phyloP scores from a whole-genome alignment of 2,797 vertebrate genomes.

The Cynopterus sphinx region DNA sequence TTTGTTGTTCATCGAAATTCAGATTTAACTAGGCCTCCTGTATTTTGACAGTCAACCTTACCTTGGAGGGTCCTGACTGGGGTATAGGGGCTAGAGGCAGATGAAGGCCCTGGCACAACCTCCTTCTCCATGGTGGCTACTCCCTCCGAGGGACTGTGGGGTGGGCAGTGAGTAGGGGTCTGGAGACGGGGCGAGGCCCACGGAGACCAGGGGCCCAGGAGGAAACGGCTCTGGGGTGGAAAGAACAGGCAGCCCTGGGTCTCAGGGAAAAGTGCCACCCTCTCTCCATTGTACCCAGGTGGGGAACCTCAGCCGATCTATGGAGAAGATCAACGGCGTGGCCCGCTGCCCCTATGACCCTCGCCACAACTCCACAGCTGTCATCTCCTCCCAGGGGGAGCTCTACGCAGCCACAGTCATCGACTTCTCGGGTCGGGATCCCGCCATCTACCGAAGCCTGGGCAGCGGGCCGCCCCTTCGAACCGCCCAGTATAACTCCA shows the following conservation, averaged over 20 bases:
- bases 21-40: background rate
- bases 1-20: background rate
- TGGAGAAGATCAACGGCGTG: conserved; percentile 97
- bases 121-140: background rate
- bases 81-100: background rate
- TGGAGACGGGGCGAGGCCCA: background rate
- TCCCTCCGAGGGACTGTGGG: background rate
- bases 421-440: conserved; percentile 98
- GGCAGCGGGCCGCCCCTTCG: conserved; percentile 95
- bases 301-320: conserved; percentile 93
- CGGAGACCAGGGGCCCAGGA: background rate
- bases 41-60: background rate
- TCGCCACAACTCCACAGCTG: conserved; percentile 97
- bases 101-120: background rate
- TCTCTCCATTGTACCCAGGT: conserved; percentile 85
- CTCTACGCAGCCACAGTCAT: conserved; percentile 98
- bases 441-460: conserved; percentile 98
- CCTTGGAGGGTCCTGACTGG: background rate
- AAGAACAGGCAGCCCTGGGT: background rate
- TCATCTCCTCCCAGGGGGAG: conserved; percentile 96
- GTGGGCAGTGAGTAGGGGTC: background rate
- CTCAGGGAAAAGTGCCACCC: background rate
- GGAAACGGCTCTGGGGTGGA: background rate
- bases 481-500: conserved; percentile 99
- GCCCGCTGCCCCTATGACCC: conserved; percentile 98